Evolutionary conservation across 2,888 invertebrate species (phyloP).

Genomic region (Epistrophe eligans): DNA sequence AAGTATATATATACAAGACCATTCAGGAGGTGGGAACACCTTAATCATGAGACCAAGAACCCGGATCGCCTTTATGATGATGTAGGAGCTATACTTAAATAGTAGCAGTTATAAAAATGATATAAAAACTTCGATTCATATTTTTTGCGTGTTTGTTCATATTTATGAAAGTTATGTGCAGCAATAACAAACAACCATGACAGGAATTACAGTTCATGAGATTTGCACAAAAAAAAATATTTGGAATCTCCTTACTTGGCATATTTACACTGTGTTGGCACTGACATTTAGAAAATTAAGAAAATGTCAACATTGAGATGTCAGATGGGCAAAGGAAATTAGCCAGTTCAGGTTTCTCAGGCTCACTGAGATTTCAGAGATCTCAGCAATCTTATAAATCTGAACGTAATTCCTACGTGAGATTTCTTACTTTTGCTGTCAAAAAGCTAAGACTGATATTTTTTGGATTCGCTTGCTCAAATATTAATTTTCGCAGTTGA

Average conservation of each 20-base stretch:
- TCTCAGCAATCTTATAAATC: too few species aligned
- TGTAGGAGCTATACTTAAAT: neutral
- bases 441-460: too few species aligned
- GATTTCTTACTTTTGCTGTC: too few species aligned
- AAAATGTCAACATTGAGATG: neutral
- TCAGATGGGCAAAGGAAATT: too few species aligned
- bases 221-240: constrained; percentile 30
- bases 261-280: neutral
- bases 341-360: too few species aligned
- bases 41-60: constrained; percentile 52
- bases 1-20: neutral
- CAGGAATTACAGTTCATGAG: constrained; percentile 33
- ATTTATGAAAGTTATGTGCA: constrained; percentile 63
- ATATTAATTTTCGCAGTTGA: too few species aligned
- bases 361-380: too few species aligned
- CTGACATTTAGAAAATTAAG: neutral
- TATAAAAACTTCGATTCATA: constrained; percentile 50
- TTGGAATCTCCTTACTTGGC: constrained; percentile 54
- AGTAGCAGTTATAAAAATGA: constrained; percentile 19
- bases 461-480: too few species aligned
- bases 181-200: constrained; percentile 46
- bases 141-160: constrained; percentile 62
- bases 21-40: constrained; percentile 38
- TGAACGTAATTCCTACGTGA: too few species aligned
- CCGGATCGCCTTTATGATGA: neutral